Base-by-base conservation (phyloP, 2,113 vertebrate species). In the Eulemur macaco region DNA sequence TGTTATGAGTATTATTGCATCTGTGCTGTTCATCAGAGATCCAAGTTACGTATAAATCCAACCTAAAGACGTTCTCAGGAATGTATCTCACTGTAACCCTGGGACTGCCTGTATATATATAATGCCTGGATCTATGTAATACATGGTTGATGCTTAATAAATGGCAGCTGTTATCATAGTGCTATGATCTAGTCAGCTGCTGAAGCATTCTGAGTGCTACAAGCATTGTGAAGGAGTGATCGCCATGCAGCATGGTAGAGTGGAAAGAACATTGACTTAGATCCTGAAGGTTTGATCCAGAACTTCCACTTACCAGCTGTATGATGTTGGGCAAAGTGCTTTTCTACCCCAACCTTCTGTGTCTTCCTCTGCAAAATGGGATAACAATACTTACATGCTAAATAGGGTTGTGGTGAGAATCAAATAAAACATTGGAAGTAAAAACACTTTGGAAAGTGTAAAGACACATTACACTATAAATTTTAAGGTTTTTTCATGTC, bases 401-500 rank as follows among this genome's bases (percentile, higher is more conserved):
- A 1, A 37, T 52, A n/a, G 5, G 25, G 8, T 39, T 95, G 42
- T n/a, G 9, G 17, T 71, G 54, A 89, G 42, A 21, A 88, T 86
- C 69, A 95, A 66, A 93, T 86, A 93, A 76, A 88, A 78, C 56
- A 45, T 1, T 97, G 73, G 47, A 64, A 78, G 29, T 89, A 69
- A 93, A 89, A 54, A 82, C 0, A 39, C 34, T 91, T 58, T 85
- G 69, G 50, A 81, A 91, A 93, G 9, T 95, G 6, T 37, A 71
- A 66, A 85, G 64, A 56, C 34, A 54, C 29, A 17, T 81, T 78
- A n/a, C 39, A 95, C 21, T 42, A 56, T 80, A 66, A 47, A 86
- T 82, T 74, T 93, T 95, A 88, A 71, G 14, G 23, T 82, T 96
- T 13, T 96, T 90, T 90, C 39, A 14, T 66, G 27, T n/a, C 45